Evolutionary conservation across 2,113 vertebrate genomes (phyloP), one percentile per base, ranked within the genome.

Genomic region (Nannospalax galili): DNA sequence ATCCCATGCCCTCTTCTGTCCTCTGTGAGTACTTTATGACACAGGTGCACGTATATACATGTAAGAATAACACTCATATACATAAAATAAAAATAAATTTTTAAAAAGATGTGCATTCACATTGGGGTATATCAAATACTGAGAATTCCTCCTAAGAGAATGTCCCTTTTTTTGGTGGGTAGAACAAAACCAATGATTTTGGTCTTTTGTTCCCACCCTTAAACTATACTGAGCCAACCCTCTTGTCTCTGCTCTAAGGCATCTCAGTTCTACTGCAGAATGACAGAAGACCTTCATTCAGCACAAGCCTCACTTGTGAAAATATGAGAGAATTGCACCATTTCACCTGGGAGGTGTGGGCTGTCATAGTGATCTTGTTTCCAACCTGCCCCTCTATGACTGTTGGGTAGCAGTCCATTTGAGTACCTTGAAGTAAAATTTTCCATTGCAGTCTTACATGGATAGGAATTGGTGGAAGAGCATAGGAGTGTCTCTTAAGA

Each of bases 101-200:
- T 52, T 88, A 80, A 40, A 89, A 78, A 82, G 42, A 40, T 26
- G 1, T 45, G 56, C 67, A 8, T 84, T 78, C 62, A 7, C 42
- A 14, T 85, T 74, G 80, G 20, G 24, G 35, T 89, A 3, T 79
- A 37, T 89, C 48, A 70, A 60, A 45, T 28, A 24, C 73, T 28
- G 45, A 48, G 6, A 40, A 12, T 69, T 88, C 88, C 67, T 85
- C 58, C 9, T 28, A 58, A 56, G 86, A 72, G 35, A 35, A 1
- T 9, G 15, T 42, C 48, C 70, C 26, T 17, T 93, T 87, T 48
- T 72, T 42, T 40, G 28, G 32, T 56, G 64, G 58, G 0, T 1
- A 67, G 72, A 80, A 86, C n/a, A 48, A 90, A 69, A 40, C 94
- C 74, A 70, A 42, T 80, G 88, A 32, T n/a, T 88, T 69, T 7